These are phyloP conservation scores for Decapterus maruadsi DNA, from an alignment of 2,797 vertebrate genomes.

Conservation along the genomic window DNA sequence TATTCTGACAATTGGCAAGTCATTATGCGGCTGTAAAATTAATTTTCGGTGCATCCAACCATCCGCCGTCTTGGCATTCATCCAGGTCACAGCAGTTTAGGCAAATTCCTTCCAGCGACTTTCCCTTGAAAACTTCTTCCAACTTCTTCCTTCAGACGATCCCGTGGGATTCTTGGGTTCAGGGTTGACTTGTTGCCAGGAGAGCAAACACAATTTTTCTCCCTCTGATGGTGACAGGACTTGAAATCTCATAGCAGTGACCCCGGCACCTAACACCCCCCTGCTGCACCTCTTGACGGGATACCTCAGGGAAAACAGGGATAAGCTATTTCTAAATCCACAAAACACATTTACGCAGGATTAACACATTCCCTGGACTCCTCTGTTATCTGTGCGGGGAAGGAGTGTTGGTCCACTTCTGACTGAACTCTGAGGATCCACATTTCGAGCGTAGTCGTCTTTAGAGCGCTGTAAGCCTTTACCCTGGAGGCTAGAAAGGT, in stretches of 20 bases:
- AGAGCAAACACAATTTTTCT: conserved; percentile 31
- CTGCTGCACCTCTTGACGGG: conserved; percentile 41
- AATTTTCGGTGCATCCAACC: conserved; percentile 30
- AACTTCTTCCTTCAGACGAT: conserved; percentile 38
- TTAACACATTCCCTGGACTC: conserved; percentile 65
- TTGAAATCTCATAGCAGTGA: conserved; percentile 54
- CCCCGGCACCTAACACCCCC: conserved; percentile 51
- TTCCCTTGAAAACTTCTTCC: conserved; percentile 39
- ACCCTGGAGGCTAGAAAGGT: conserved; percentile 14
- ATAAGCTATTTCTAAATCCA: conserved; percentile 67
- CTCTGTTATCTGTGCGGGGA: conserved; percentile 51
- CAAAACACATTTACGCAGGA: conserved; percentile 72
- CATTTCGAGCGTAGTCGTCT: background rate
- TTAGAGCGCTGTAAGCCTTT: background rate
- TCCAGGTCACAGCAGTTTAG: conserved; percentile 15
- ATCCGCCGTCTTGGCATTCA: conserved; percentile 37
- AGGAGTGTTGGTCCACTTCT: conserved; percentile 35
- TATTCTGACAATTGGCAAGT: background rate
- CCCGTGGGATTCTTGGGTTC: conserved; percentile 45
- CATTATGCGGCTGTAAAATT: conserved; percentile 31
- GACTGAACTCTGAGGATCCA: conserved; percentile 28
- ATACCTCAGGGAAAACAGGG: conserved; percentile 61
- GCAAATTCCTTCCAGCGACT: conserved; percentile 26
- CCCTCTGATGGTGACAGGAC: conserved; percentile 34
- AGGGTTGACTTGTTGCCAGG: conserved; percentile 39